Evolutionary conservation across 2,113 vertebrate species (phyloP).

Genomic region (Myanophis thanlyinensis): DNA sequence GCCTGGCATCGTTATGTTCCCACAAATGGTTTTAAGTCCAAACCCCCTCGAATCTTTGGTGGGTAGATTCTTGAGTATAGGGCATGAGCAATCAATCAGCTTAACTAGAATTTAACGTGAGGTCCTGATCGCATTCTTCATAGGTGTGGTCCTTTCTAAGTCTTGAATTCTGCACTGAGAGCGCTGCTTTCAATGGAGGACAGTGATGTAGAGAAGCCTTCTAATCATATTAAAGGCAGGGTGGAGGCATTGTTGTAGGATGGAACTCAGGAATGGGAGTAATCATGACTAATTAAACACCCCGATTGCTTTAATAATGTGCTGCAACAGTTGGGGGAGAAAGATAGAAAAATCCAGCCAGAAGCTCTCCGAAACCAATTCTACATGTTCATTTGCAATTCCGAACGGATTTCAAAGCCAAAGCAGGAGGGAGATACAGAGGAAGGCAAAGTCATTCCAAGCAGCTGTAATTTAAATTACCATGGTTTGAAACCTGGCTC

Average conservation of each 20-base stretch:
- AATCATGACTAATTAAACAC: constrained; percentile 28
- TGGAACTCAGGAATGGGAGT: not conserved
- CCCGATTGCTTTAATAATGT: not conserved
- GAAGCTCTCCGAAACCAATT: constrained; percentile 34
- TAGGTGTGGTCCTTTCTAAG: not conserved
- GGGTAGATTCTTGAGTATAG: not conserved
- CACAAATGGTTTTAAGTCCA: not conserved
- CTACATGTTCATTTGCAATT: constrained; percentile 45
- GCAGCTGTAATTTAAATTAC: constrained; percentile 66
- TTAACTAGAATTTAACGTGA: not conserved
- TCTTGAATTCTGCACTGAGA: not conserved
- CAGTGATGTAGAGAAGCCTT: not conserved
- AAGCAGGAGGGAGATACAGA: not conserved
- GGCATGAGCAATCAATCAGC: not conserved
- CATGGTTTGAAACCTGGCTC: constrained; percentile 55
- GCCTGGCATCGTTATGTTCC: no score
- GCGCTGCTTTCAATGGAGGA: not conserved
- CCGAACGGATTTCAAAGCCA: constrained; percentile 19
- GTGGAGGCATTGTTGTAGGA: no score
- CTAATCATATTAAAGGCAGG: not conserved
- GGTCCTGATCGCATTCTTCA: not conserved
- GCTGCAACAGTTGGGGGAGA: not conserved
- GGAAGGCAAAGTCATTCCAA: constrained; percentile 53
- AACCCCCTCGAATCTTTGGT: not conserved
- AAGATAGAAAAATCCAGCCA: not conserved